These are phyloP conservation scores for Silurus asotus DNA, from an alignment of 2,113 vertebrate species.

Conservation along the genomic window DNA sequence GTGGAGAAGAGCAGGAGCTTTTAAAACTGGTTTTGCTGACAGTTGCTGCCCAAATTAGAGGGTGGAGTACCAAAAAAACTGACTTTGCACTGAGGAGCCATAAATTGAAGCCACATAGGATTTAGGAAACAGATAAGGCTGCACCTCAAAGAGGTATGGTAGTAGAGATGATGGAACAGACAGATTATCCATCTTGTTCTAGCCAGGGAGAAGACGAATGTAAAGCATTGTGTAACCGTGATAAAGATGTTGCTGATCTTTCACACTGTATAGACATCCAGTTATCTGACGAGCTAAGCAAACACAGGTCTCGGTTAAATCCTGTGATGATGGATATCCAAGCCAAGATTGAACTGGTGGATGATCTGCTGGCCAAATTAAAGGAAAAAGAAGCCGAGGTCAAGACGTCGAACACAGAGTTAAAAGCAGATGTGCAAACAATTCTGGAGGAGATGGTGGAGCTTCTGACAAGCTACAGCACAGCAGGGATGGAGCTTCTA, in stretches of 20 bases:
- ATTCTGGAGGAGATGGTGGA: constrained; percentile 60
- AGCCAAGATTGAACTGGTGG: constrained; percentile 61
- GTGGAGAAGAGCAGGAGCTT: constrained; percentile 61
- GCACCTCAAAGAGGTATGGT: background rate
- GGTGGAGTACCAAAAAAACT: constrained; percentile 49
- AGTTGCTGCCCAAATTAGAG: constrained; percentile 73
- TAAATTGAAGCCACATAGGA: constrained; percentile 51
- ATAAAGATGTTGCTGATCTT: constrained; percentile 1
- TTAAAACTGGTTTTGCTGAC: constrained; percentile 53
- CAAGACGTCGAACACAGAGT: constrained; percentile 45
- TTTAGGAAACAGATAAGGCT: constrained; percentile 11
- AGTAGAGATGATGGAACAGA: background rate
- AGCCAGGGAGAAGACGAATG: background rate
- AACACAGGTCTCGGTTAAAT: constrained; percentile 59
- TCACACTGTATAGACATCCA: constrained; percentile 3
- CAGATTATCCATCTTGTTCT: background rate
- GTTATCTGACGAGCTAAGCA: constrained; percentile 44
- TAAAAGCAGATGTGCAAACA: constrained; percentile 57
- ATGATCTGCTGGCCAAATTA: constrained; percentile 57
- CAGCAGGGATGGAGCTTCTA: constrained; percentile 58
- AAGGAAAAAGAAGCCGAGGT: constrained; percentile 55
- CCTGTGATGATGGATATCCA: constrained; percentile 62
- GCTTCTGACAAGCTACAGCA: constrained; percentile 53
- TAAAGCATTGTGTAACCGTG: background rate
- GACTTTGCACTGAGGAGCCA: constrained; percentile 60